Conservation (phyloP, 2,888 invertebrate species). For the Cerastoderma edule region DNA sequence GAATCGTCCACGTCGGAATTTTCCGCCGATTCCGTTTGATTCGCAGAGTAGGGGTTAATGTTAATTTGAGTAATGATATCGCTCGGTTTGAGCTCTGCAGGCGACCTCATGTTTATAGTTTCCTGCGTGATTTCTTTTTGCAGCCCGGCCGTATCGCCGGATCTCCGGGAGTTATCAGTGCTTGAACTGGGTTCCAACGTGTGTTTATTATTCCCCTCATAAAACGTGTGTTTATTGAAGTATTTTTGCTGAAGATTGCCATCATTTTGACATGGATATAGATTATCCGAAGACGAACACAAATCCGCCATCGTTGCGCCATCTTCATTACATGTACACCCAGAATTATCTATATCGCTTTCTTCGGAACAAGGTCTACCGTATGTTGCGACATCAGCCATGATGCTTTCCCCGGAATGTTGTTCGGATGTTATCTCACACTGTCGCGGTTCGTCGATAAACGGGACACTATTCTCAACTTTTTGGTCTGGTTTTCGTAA, state of each 20-base stretch:
- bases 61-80: slow-evolving; percentile 32
- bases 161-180: neutral
- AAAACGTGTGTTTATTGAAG: slow-evolving; percentile 10
- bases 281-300: neutral
- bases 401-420: too few relatives aligned
- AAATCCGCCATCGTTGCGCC: slow-evolving; percentile 14
- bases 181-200: neutral
- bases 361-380: too few relatives aligned
- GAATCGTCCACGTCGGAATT: slow-evolving; percentile 33
- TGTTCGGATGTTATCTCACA: too few relatives aligned
- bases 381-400: too few relatives aligned
- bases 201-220: slow-evolving; percentile 1
- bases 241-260: neutral
- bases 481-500: too few relatives aligned
- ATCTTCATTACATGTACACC: too few relatives aligned
- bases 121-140: slow-evolving; percentile 21
- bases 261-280: neutral
- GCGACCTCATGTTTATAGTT: slow-evolving; percentile 26
- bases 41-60: slow-evolving; percentile 24
- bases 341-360: too few relatives aligned
- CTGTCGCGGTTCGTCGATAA: too few relatives aligned
- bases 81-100: slow-evolving; percentile 26
- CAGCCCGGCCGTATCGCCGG: neutral
- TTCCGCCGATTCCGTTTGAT: slow-evolving; percentile 24
- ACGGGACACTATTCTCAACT: too few relatives aligned